Evolutionary conservation across 2,888 invertebrate genomes (phyloP).

Genomic region (Nemotelus pantherinus): DNA sequence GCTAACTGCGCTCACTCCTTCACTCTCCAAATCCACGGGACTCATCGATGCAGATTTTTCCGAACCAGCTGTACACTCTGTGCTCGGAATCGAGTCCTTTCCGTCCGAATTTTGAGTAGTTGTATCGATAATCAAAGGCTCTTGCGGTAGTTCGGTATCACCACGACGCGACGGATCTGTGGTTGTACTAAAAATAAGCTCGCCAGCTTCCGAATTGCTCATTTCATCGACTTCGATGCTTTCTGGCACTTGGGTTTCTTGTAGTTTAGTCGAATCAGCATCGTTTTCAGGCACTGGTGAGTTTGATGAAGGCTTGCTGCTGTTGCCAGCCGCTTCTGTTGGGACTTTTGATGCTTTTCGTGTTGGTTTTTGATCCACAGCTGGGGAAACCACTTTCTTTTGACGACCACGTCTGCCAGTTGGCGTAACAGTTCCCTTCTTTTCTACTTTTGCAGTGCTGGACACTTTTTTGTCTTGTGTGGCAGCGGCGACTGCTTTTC

Average conservation of each 20-base stretch:
- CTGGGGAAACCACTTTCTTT: constrained; percentile 43
- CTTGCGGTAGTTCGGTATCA: constrained; percentile 20
- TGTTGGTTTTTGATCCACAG: neutral
- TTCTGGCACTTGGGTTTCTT: constrained; percentile 33
- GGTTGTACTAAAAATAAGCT: constrained; percentile 22
- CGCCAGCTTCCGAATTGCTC: constrained; percentile 7
- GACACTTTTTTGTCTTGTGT: constrained; percentile 27
- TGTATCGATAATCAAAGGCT: constrained; percentile 48
- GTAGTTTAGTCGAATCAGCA: neutral
- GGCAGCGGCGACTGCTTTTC: neutral
- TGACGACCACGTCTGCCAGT: constrained; percentile 41
- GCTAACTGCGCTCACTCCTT: constrained; percentile 63
- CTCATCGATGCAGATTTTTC: constrained; percentile 61
- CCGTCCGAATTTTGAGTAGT: constrained; percentile 43
- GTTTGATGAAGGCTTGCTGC: constrained; percentile 1
- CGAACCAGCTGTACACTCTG: constrained; percentile 44
- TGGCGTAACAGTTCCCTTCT: neutral
- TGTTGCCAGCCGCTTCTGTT: neutral
- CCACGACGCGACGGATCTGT: constrained; percentile 26
- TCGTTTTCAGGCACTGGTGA: constrained; percentile 31
- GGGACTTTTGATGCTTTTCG: neutral
- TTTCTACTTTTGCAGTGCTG: neutral
- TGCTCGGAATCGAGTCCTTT: constrained; percentile 34
- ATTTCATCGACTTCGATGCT: constrained; percentile 5
- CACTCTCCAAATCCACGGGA: constrained; percentile 61